These are phyloP conservation scores for Butastur rufipennis DNA, from an alignment of 2,113 vertebrate genomes.

Conservation along the genomic window DNA sequence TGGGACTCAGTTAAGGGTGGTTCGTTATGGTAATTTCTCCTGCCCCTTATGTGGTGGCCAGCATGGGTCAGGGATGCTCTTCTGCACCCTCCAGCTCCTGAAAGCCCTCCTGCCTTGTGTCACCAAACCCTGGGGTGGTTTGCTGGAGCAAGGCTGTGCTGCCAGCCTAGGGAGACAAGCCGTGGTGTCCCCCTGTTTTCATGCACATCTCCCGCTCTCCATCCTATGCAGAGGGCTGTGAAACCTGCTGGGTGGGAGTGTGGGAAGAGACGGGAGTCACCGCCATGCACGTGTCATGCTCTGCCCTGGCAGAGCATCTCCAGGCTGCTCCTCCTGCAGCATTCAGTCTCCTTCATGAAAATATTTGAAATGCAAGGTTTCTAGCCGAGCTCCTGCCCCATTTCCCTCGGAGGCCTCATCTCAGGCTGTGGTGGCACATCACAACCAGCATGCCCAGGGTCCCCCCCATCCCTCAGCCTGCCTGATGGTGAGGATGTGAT, in stretches of 20 bases:
- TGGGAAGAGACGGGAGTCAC: neutral
- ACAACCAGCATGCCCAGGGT: fast-evolving
- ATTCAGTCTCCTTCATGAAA: neutral
- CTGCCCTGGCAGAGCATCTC: neutral
- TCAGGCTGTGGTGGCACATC: neutral
- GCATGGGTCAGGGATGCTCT: neutral
- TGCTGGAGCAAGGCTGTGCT: neutral
- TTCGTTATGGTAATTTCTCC: neutral
- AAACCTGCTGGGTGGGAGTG: neutral
- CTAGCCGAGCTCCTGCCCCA: too few relatives aligned
- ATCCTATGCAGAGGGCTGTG: neutral
- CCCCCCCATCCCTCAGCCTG: neutral
- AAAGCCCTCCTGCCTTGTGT: neutral
- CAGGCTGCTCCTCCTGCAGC: neutral
- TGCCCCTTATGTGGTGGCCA: neutral
- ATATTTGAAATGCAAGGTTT: neutral
- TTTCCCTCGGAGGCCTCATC: neutral
- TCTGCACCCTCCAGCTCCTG: neutral
- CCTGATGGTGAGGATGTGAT: neutral
- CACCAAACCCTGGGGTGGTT: fast-evolving
- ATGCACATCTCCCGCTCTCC: neutral
- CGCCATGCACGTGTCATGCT: fast-evolving
- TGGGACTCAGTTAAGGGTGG: neutral
- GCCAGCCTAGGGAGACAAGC: neutral
- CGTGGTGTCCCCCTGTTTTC: neutral